Evolutionary conservation across 2,113 vertebrate species (phyloP), one percentile per base, ranked within the genome.

Genomic region (Geococcyx californianus): DNA sequence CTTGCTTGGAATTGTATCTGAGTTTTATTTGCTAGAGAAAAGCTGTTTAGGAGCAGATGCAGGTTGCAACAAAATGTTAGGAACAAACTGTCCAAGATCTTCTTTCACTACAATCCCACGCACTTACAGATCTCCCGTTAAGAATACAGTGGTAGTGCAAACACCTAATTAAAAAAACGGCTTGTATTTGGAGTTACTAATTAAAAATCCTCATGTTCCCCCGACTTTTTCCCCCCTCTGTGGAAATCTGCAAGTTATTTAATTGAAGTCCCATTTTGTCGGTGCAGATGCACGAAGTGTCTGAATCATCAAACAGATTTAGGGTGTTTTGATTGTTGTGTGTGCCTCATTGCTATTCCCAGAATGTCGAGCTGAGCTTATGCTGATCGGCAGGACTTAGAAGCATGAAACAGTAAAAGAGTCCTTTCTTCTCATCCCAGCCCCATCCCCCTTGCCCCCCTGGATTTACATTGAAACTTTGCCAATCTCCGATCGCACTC

Each of bases 321-420:
- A 96, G 97, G 96, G 97, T 97, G 97, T 98, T 98, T 96, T 97
- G 97, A 97, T 97, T 97, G 97, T 97, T 97, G 97, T 97, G 97
- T 89, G 97, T 58, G 89, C 97, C 97, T 98, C 98, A 98, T 98
- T 98, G 98, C 98, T 98, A 98, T 98, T 98, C 98, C 95, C 97
- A 93, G 97, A 98, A 98, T 98, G 98, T 98, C 97, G 96, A 97
- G 97, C 95, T 92, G 94, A 97, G 98, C 97, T 98, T 97, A 97
- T 97, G 98, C 97, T 98, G 97, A 98, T 98, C 96, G 96, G 98
- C 96, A 98, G 96, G 97, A 98, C 97, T 98, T 96, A 98, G 98
- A 97, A 96, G 98, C 98, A 97, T 97, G 97, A 97, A 98, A 97
- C 97, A 97, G 97, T 97, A 97, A 98, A 98, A 97, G 97, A 97